A percentile compares a stretch with the other conserved stretches of the same genome.
Conservation (phyloP, 2,797 vertebrate genomes). For the Sternarchorhynchus goeldii region DNA sequence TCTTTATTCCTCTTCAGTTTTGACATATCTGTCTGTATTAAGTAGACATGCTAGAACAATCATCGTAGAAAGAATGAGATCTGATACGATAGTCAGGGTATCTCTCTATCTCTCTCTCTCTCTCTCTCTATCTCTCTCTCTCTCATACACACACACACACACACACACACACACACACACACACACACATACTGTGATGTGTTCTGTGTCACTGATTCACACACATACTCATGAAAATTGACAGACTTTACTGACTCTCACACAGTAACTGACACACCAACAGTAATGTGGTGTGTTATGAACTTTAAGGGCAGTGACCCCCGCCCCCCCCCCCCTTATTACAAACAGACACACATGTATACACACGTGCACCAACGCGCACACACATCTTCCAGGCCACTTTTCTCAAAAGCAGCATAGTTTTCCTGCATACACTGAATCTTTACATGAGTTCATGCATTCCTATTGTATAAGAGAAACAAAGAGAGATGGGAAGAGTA, state of each 20-base stretch:
- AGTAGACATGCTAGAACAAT: conserved; percentile 72
- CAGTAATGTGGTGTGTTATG: background rate
- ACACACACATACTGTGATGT: conserved; percentile 48
- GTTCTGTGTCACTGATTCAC: conserved; percentile 59
- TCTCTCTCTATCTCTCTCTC: no score
- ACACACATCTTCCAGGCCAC: conserved; percentile 18
- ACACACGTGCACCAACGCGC: conserved; percentile 34
- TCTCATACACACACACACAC: conserved; percentile 55
- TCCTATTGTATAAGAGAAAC: conserved; percentile 46
- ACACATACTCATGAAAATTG: conserved; percentile 30
- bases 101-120: background rate
- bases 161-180: conserved; percentile 50
- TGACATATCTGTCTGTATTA: conserved; percentile 72
- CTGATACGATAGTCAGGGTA: conserved; percentile 61
- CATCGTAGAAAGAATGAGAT: conserved; percentile 68
- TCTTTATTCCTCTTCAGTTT: conserved; percentile 60
- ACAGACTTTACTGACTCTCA: conserved; percentile 24
- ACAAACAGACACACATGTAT: conserved; percentile 12
- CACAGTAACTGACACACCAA: conserved; percentile 19
- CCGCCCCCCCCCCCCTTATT: background rate
- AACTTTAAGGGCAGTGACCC: background rate
- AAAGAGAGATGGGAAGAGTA: conserved; percentile 29
- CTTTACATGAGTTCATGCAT: conserved; percentile 46
- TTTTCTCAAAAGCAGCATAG: conserved; percentile 29
- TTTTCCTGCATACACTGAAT: conserved; percentile 24